Conservation (phyloP, 1,140 invertebrate species). For the Ooceraea biroi region DNA sequence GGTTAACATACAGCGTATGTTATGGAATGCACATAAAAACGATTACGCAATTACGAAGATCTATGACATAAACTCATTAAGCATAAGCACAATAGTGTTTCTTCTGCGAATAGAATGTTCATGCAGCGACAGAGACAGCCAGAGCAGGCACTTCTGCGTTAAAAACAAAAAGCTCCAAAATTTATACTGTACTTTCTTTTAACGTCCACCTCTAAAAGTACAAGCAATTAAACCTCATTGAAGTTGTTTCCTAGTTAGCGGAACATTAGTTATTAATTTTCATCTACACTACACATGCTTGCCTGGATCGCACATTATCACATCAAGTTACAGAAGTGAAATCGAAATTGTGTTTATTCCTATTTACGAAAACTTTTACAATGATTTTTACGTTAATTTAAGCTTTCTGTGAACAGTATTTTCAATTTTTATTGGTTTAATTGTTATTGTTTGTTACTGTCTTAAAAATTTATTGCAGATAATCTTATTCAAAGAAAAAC, state of each 20-base stretch:
- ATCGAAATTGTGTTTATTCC: not conserved
- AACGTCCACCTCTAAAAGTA: conserved; percentile 65
- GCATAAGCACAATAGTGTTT: conserved; percentile 65
- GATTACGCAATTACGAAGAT: not conserved
- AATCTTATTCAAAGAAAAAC: too few species aligned
- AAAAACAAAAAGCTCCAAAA: conserved; percentile 38
- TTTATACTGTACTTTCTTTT: conserved; percentile 39
- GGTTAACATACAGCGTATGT: conserved; percentile 45
- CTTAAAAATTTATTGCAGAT: too few species aligned
- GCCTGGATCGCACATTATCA: not conserved
- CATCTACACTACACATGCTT: not conserved
- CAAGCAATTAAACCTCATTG: not conserved
- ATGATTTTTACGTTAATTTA: not conserved
- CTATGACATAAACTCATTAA: conserved; percentile 55
- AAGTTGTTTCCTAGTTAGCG: not conserved
- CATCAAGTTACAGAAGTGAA: not conserved
- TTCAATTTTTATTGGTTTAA: too few species aligned
- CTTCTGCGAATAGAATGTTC: conserved; percentile 73
- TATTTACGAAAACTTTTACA: not conserved
- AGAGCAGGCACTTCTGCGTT: conserved; percentile 63
- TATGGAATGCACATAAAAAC: conserved; percentile 31
- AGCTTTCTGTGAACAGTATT: too few species aligned
- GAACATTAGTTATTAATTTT: not conserved
- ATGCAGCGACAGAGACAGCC: conserved; percentile 78
- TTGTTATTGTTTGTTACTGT: too few species aligned